Conservation (phyloP, 2,888 invertebrate species). For the Eumacrocentrus americanus region DNA sequence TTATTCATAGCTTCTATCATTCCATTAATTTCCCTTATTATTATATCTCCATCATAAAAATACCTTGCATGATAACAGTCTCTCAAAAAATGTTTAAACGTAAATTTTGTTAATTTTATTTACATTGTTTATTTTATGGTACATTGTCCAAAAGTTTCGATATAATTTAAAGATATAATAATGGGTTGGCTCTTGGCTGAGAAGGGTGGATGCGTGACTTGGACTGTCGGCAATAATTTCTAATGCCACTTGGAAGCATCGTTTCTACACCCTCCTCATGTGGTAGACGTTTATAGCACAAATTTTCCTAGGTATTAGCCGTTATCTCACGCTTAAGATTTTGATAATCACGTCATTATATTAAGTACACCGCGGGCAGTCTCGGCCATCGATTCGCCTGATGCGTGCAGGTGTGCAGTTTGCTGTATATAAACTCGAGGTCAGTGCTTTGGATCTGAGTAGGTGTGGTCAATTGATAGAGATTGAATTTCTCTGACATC, state of each 20-base stretch:
- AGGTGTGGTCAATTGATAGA: no score
- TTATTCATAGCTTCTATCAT: no score
- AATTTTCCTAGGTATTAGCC: constrained; percentile 35
- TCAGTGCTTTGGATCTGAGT: not conserved
- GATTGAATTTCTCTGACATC: not conserved
- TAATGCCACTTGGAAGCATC: constrained; percentile 35
- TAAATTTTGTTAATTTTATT: not conserved
- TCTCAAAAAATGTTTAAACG: not conserved
- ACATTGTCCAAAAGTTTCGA: not conserved
- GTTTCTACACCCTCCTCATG: no score
- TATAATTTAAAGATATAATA: not conserved
- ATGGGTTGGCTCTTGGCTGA: constrained; percentile 11
- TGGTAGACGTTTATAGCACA: constrained; percentile 28
- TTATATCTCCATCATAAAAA: not conserved
- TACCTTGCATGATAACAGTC: not conserved
- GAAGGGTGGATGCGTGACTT: constrained; percentile 33
- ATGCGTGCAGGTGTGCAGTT: constrained; percentile 2
- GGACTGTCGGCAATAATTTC: constrained; percentile 34
- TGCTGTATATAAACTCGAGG: not conserved
- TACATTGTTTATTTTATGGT: not conserved
- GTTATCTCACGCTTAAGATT: constrained; percentile 35
- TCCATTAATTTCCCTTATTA: not conserved
- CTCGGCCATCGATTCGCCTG: not conserved
- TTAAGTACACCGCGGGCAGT: constrained; percentile 15
- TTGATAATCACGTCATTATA: constrained; percentile 38